Percentiles rank a stretch among this genome's conserved stretches.
phyloP scores from a whole-genome alignment of 2,113 vertebrate species.

The Gavialis gangeticus region DNA sequence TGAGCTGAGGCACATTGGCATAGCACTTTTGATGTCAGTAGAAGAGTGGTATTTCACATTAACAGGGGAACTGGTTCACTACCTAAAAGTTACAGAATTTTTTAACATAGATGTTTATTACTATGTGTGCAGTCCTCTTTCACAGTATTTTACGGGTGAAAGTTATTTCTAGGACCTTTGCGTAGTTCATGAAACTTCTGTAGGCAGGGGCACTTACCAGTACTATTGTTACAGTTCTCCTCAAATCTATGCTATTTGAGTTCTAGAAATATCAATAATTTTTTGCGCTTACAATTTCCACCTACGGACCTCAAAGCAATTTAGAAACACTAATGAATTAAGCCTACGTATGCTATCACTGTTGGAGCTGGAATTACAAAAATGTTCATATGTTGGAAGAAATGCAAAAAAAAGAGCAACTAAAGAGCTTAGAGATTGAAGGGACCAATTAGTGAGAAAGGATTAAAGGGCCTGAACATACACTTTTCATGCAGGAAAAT shows the following conservation, averaged over 20 bases:
- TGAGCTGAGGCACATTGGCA: not conserved
- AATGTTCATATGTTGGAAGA: conserved; percentile 10
- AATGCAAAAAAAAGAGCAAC: not conserved
- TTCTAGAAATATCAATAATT: not conserved
- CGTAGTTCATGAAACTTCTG: not conserved
- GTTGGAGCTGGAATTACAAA: conserved; percentile 27
- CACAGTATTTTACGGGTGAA: not conserved
- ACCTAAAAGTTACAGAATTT: not conserved
- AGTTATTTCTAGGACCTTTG: not conserved
- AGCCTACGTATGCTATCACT: not conserved
- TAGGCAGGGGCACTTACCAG: not conserved
- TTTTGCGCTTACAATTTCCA: not conserved
- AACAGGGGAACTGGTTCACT: not conserved
- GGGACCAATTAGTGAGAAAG: conserved; percentile 34
- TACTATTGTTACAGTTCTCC: not conserved
- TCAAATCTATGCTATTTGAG: not conserved
- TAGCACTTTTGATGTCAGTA: not conserved
- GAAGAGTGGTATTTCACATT: not conserved
- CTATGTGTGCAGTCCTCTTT: not conserved
- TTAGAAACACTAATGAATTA: not conserved
- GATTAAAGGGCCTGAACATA: conserved; percentile 43
- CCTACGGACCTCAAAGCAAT: not conserved
- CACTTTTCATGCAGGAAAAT: conserved; percentile 25
- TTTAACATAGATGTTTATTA: not conserved
- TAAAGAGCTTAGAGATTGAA: conserved; percentile 8